Conservation (phyloP, 2,113 vertebrate genomes). For the Fregata magnificens region DNA sequence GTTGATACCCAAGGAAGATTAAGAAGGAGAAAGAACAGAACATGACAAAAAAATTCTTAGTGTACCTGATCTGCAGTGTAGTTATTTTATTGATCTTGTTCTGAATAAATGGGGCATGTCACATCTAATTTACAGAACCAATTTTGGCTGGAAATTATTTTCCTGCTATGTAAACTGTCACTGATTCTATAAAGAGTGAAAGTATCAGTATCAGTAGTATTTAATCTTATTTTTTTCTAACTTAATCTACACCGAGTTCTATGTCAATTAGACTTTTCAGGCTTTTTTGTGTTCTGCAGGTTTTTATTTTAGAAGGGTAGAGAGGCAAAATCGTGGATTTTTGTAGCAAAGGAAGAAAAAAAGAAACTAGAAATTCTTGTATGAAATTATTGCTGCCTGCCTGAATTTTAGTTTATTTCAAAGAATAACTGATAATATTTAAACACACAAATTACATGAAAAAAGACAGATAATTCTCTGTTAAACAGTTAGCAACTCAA, state of each 20-base stretch:
- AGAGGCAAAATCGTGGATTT: neutral
- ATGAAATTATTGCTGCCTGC: neutral
- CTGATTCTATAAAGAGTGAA: neutral
- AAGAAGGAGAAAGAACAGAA: neutral
- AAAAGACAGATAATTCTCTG: neutral
- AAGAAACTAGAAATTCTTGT: neutral
- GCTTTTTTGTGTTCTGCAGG: neutral
- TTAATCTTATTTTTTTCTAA: neutral
- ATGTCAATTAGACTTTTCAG: neutral
- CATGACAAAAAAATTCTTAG: neutral
- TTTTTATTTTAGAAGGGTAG: neutral
- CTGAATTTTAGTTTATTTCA: neutral
- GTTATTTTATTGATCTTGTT: neutral
- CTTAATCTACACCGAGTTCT: neutral
- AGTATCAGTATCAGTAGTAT: neutral
- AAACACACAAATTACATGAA: neutral
- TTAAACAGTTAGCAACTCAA: neutral
- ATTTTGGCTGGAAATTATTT: neutral
- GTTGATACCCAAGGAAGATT: neutral
- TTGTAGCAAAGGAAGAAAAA: neutral
- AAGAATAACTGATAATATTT: neutral
- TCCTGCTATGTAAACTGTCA: neutral
- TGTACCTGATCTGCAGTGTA: neutral
- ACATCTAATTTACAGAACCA: neutral
- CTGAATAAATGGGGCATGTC: neutral